A percentile compares a stretch with the other conserved stretches of the same genome.
These are phyloP conservation scores for Temnothorax curvispinosus DNA, from an alignment of 1,140 invertebrate species.

Conservation along the genomic window DNA sequence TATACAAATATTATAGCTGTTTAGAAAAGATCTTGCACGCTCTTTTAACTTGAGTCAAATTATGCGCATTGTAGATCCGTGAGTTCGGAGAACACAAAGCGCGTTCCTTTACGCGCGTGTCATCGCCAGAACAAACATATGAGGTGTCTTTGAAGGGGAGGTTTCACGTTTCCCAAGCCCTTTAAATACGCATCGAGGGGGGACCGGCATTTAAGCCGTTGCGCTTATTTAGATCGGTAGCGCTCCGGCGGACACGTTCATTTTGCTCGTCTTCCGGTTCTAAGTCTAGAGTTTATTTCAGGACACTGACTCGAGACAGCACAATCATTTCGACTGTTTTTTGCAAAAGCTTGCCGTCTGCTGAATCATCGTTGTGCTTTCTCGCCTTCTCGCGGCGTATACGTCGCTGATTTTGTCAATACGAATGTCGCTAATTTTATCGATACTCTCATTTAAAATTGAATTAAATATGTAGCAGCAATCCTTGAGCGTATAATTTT, in stretches of 20 bases:
- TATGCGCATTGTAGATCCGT: not conserved
- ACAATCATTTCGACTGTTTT: conserved; percentile 6
- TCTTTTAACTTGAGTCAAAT: not conserved
- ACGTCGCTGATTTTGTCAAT: not conserved
- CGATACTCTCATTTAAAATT: not conserved
- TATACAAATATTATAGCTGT: not conserved
- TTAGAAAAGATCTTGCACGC: not conserved
- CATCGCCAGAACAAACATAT: conserved; percentile 28
- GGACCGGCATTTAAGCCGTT: conserved; percentile 24
- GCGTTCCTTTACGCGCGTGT: not conserved
- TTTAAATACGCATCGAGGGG: conserved; percentile 13
- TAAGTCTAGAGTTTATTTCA: conserved; percentile 57
- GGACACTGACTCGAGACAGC: conserved; percentile 50
- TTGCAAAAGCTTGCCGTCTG: not conserved
- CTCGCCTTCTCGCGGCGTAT: not conserved
- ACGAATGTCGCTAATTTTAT: too few relatives aligned
- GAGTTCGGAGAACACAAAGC: not conserved
- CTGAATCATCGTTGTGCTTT: not conserved
- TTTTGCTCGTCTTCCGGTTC: conserved; percentile 60
- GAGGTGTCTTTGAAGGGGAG: not conserved
- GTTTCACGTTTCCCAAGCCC: conserved; percentile 7
- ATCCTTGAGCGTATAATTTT: not conserved
- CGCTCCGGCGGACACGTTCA: conserved; percentile 50
- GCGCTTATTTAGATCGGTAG: conserved; percentile 47
- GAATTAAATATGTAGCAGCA: not conserved